Evolutionary conservation across 1,140 invertebrate species (phyloP).

Genomic region (Plodia interpunctella): DNA sequence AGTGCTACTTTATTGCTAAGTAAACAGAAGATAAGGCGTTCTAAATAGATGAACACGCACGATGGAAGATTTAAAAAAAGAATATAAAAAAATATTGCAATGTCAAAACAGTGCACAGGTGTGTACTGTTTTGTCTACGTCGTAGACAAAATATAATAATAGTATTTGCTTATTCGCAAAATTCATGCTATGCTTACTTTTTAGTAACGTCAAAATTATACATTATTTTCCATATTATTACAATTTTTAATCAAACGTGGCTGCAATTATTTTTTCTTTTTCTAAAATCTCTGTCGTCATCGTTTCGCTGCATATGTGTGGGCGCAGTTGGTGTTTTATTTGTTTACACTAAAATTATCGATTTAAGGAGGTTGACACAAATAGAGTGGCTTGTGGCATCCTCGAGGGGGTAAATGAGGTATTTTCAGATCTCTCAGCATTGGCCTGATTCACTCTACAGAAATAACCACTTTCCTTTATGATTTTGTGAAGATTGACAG

Average conservation of each 20-base stretch:
- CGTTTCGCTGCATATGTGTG: neutral
- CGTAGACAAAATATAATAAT: no score
- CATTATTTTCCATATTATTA: no score
- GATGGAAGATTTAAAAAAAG: neutral
- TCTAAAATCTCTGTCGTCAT: no score
- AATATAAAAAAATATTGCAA: neutral
- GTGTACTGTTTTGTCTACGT: no score
- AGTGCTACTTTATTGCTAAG: neutral
- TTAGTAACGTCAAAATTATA: no score
- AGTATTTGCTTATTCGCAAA: no score
- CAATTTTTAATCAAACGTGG: no score
- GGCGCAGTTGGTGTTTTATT: neutral
- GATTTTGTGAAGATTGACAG: neutral
- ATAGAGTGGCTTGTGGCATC: conserved; percentile 1
- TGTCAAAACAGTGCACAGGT: no score
- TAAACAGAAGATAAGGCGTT: conserved; percentile 3
- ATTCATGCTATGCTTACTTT: no score
- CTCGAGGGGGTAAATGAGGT: neutral
- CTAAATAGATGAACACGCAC: neutral
- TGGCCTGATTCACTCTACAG: neutral
- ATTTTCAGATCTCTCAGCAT: neutral
- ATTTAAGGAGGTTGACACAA: conserved; percentile 3
- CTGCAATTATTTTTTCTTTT: no score
- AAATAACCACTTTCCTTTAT: neutral
- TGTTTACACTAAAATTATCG: conserved; percentile 1